These are phyloP conservation scores for Harpalus rubripes DNA, from an alignment of 2,888 invertebrate species.

Conservation along the genomic window DNA sequence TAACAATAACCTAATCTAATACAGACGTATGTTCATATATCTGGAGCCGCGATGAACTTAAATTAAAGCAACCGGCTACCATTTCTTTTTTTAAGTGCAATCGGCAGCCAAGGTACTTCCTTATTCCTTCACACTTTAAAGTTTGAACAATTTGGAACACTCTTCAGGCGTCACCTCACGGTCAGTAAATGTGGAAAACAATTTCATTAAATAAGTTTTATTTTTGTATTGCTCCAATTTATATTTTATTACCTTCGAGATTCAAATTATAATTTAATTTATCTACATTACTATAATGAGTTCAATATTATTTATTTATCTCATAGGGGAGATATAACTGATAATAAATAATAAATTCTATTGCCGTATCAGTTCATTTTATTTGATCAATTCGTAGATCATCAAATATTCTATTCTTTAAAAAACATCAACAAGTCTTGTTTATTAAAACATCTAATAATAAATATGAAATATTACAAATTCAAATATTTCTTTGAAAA, in stretches of 20 bases:
- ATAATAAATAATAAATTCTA: slow-evolving; percentile 37
- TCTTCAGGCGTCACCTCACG: too few relatives aligned
- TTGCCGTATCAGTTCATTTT: slow-evolving; percentile 23
- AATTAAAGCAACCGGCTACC: too few relatives aligned
- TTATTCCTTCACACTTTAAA: too few relatives aligned
- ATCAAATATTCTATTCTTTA: neutral
- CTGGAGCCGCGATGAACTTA: too few relatives aligned
- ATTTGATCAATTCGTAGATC: slow-evolving; percentile 12
- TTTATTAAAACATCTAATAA: slow-evolving; percentile 28
- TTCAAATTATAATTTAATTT: slow-evolving; percentile 27
- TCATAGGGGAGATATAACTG: slow-evolving; percentile 31
- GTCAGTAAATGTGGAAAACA: neutral
- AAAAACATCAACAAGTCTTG: slow-evolving; percentile 1
- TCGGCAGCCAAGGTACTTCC: too few relatives aligned
- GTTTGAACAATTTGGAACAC: too few relatives aligned
- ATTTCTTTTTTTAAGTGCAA: too few relatives aligned
- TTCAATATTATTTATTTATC: slow-evolving; percentile 27
- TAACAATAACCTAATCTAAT: too few relatives aligned
- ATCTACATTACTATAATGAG: slow-evolving; percentile 39
- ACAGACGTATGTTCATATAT: too few relatives aligned
- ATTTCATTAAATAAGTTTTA: neutral
- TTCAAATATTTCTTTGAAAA: slow-evolving; percentile 13
- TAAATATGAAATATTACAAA: slow-evolving; percentile 35
- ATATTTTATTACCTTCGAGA: neutral
- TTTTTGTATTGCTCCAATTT: neutral